phyloP scores from a whole-genome alignment of 2,113 vertebrate genomes.

The Ranitomeya variabilis region DNA sequence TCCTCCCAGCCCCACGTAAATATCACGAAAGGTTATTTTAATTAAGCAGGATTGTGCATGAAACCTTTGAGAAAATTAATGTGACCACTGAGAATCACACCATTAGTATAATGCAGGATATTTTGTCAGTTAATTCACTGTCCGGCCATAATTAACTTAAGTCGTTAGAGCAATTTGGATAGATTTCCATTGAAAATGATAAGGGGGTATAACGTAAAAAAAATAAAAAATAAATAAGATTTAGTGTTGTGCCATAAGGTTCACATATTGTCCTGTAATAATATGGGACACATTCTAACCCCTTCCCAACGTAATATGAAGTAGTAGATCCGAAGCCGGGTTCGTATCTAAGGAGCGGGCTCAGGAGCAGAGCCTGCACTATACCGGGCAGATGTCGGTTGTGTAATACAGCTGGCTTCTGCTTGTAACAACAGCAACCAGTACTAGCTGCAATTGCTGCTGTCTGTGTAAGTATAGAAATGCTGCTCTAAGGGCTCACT shows the following conservation, averaged over 20 bases:
- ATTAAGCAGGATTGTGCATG: constrained; percentile 45
- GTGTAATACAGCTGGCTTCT: too few species aligned
- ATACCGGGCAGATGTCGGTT: too few species aligned
- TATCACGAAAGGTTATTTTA: constrained; percentile 56
- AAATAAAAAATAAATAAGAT: not conserved
- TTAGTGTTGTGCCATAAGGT: not conserved
- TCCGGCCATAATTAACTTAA: constrained; percentile 49
- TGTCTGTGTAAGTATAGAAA: too few species aligned
- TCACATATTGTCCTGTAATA: not conserved
- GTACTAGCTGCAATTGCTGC: too few species aligned
- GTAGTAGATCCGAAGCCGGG: too few species aligned
- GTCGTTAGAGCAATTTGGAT: constrained; percentile 40
- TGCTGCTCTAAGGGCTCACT: too few species aligned
- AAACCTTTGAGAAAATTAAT: constrained; percentile 46
- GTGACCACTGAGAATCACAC: constrained; percentile 42
- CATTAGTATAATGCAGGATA: constrained; percentile 29
- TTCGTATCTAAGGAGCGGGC: too few species aligned
- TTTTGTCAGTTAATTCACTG: constrained; percentile 48
- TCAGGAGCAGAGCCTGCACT: too few species aligned
- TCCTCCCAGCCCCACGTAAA: constrained; percentile 42
- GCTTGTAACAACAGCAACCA: too few species aligned
- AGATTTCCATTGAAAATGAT: constrained; percentile 18
- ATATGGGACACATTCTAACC: not conserved
- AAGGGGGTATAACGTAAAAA: not conserved
- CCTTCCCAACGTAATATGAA: too few species aligned